Percentiles rank a stretch among this genome's conserved stretches.
These are phyloP conservation scores for Botia almorhae DNA, from an alignment of 2,797 vertebrate genomes.

Conservation along the genomic window DNA sequence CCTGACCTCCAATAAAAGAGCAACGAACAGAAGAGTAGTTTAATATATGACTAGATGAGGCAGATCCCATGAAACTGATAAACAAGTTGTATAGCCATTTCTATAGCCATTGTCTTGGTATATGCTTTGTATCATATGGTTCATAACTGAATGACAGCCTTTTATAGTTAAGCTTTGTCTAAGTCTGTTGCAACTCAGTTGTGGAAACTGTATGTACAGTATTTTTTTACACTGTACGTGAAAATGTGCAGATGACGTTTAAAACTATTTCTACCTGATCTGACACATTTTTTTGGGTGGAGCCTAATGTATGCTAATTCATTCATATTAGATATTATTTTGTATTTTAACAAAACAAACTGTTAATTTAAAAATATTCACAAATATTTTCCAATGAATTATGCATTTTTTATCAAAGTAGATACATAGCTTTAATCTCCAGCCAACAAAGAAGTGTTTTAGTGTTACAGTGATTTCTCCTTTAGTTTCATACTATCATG, in stretches of 20 bases:
- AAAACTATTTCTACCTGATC: background rate
- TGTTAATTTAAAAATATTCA: background rate
- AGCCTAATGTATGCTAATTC: background rate
- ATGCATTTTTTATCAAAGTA: too few species aligned
- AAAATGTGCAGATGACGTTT: background rate
- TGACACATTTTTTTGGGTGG: background rate
- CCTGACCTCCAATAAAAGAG: constrained; percentile 78
- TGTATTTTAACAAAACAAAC: background rate
- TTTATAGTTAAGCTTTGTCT: background rate
- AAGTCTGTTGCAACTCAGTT: background rate
- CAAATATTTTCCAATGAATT: too few species aligned
- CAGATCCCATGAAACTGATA: constrained; percentile 86
- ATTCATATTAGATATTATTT: background rate
- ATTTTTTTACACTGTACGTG: background rate
- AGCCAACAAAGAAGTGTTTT: too few species aligned
- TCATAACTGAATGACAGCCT: constrained; percentile 78
- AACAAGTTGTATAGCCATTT: constrained; percentile 74
- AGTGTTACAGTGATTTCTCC: too few species aligned
- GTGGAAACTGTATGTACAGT: background rate
- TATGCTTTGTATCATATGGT: constrained; percentile 81
- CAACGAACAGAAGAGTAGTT: constrained; percentile 83
- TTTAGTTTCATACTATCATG: too few species aligned
- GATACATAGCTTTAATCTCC: too few species aligned
- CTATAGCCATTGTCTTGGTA: constrained; percentile 81
- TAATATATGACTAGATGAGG: constrained; percentile 89